Evolutionary conservation across 30 jellyfish, hydroid and myxozoan genomes (phyloP), one percentile per base, ranked within the genome.

Genomic region (Turritopsis dohrnii): DNA sequence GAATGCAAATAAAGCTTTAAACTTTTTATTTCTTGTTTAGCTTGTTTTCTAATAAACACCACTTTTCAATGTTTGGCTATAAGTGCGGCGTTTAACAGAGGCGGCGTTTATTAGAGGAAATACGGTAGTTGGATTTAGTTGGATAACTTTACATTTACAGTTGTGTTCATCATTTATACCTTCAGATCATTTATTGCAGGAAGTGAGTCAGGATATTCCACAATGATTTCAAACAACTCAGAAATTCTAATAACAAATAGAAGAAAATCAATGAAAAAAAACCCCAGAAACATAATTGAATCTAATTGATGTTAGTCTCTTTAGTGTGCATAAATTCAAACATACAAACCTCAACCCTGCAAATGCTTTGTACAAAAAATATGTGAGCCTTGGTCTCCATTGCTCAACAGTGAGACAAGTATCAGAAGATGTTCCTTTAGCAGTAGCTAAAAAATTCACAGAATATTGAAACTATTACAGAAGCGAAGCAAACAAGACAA

Each of bases 131-230:
- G n/a, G n/a, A n/a, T n/a, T n/a, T n/a, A n/a, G n/a, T n/a, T n/a
- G n/a, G n/a, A n/a, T n/a, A n/a, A n/a, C n/a, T n/a, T 7, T 7
- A 69, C 77, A 69, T 7, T 7, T 21, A 74, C 9, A 74, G 21
- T 52, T 27, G 65, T 21, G 18, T 18, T 18, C 84, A 71, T 41
- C 31, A 94, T n/a, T n/a, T n/a, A n/a, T n/a, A n/a, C 99, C 99
- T 87, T 89, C 27, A 94, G 85, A 81, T 94, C 99, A 31, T 83
- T 87, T 53, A 94, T 79, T 8, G 99, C 97, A 19, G 99, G 99
- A 1, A 88, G 87, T 16, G 99, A 94, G 79, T 94, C 99, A 27
- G 99, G 99, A 84, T 90, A 94, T 66, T 94, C 99, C 30, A 94
- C 97, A 66, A 94, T 94, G 16, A 94, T 94, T 66, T 94, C 99